phyloP scores from a whole-genome alignment of 2,113 vertebrate species.

The Lampris megalopsis region DNA sequence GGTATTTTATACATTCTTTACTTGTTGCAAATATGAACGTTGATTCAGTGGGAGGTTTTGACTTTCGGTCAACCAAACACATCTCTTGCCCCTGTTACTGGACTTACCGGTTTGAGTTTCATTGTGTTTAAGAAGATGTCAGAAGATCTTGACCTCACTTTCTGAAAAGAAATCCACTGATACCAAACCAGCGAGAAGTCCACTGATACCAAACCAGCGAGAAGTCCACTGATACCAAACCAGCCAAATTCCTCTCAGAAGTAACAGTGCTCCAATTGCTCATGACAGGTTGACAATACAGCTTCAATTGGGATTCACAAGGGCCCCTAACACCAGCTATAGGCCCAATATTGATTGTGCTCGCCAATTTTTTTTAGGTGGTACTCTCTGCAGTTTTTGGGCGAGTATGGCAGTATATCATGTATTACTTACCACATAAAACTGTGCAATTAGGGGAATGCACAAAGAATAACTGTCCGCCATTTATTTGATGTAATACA shows the following conservation, averaged over 20 bases:
- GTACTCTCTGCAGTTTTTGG: background rate
- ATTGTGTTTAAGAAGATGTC: too few relatives aligned
- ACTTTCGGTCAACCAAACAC: too few relatives aligned
- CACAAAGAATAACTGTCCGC: background rate
- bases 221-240: too few relatives aligned
- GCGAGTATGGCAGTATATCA: background rate
- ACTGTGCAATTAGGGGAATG: background rate
- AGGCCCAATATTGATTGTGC: background rate
- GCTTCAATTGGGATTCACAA: background rate
- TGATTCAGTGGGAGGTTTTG: too few relatives aligned
- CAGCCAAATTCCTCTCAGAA: background rate
- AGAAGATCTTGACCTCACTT: too few relatives aligned
- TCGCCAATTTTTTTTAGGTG: background rate
- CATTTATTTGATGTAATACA: background rate
- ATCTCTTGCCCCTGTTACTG: too few relatives aligned
- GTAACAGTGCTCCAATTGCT: constrained; percentile 33
- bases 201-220: too few relatives aligned
- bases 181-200: too few relatives aligned
- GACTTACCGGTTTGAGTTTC: too few relatives aligned
- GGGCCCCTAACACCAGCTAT: background rate
- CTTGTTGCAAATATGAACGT: too few relatives aligned
- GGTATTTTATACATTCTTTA: too few relatives aligned
- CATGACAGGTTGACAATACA: constrained; percentile 11
- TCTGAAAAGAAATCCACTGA: too few relatives aligned
- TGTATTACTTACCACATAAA: background rate